These are phyloP conservation scores for Urocynchramus pylzowi DNA, from an alignment of 2,113 vertebrate species.

Conservation along the genomic window DNA sequence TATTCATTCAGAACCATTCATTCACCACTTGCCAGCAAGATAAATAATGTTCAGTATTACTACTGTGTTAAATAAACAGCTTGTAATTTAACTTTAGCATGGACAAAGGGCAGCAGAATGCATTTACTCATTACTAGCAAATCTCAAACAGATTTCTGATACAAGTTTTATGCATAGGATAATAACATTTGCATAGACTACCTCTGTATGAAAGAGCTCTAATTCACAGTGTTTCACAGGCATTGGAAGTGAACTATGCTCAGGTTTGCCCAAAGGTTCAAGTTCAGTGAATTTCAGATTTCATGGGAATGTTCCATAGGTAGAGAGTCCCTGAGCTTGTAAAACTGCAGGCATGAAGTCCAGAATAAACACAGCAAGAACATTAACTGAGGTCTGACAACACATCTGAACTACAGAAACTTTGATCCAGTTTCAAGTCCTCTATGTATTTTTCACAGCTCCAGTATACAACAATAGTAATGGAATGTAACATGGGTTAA, in stretches of 20 bases:
- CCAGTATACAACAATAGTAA: background rate
- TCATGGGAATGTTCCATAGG: background rate
- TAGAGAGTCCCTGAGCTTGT: slow-evolving; percentile 4
- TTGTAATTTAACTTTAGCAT: background rate
- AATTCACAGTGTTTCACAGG: background rate
- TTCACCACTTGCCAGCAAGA: background rate
- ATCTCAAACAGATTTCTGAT: background rate
- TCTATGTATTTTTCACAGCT: slow-evolving; percentile 19
- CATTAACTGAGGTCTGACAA: slow-evolving; percentile 15
- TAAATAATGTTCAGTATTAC: background rate
- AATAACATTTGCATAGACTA: background rate
- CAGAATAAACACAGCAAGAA: slow-evolving; percentile 52
- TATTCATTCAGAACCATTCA: background rate
- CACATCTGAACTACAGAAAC: background rate
- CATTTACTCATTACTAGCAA: background rate
- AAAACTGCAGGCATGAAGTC: background rate
- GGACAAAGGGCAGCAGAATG: background rate
- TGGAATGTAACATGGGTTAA: background rate
- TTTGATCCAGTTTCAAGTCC: slow-evolving; percentile 9
- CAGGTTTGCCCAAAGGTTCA: background rate
- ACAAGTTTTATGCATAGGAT: background rate
- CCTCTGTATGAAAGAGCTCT: background rate
- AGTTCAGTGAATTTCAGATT: slow-evolving; percentile 14
- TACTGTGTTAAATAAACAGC: background rate
- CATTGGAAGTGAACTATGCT: background rate